Base-by-base conservation (phyloP, 2,888 invertebrate species). In the Napeogenes sylphis region DNA sequence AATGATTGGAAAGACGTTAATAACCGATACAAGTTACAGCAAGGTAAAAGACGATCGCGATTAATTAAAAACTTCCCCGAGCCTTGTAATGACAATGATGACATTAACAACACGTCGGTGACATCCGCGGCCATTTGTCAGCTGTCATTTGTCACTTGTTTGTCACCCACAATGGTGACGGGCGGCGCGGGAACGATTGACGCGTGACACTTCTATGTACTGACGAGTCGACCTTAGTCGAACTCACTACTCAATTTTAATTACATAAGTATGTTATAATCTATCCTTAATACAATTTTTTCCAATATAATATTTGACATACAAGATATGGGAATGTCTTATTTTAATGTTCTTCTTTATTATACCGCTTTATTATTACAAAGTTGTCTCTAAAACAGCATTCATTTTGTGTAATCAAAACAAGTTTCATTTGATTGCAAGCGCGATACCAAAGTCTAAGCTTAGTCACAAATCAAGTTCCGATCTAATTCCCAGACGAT, bases 141-240 rank as follows among this genome's bases (percentile, higher is more conserved):
- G 74, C 75, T 74, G 82, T 81, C 83, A 80, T 80, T 79, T 83
- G 82, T 84, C 83, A 79, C 77, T 75, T 73, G 78, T 76, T 76
- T 81, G 85, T 85, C 84, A 79, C 75, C 74, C 75, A 77, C 81
- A 83, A 84, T 83, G 85, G 85, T 86, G 85, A 84, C 87, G 83
- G 83, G 80, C 82, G 76, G 80, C 70, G 82, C 76, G 75, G 69
- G 78, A 74, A 73, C 81, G 85, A 85, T 80, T 84, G 87, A 86
- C 82, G 82, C 75, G 75, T 78, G 85, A 79, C 86, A 81, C 55
- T 33, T 60, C 64, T 42, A 60, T 14, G 47, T 35, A 12, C 45
- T 51, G 42, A 58, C 54, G 66, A 64, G 8, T 12, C 21, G 13
- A 35, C 13, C 6, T 47, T 47, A 14, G 5, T 21, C 21, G n/a